These are phyloP conservation scores for Agonopterix heracliana DNA, from an alignment of 2,888 invertebrate species.

Conservation along the genomic window DNA sequence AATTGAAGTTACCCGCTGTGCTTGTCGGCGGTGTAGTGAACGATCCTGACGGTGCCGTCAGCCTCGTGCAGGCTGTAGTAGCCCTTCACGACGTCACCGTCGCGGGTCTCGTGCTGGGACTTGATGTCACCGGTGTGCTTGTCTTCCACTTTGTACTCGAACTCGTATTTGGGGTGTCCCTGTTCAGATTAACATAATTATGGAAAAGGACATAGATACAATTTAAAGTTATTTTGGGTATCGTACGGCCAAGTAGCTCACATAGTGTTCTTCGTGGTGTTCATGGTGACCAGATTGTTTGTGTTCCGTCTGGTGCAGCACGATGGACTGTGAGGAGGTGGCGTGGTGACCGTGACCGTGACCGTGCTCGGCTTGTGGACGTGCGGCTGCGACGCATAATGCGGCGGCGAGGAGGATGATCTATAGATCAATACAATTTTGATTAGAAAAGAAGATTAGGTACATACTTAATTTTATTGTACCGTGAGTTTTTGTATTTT, in stretches of 20 bases:
- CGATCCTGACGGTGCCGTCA: constrained; percentile 72
- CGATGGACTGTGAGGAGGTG: constrained; percentile 32
- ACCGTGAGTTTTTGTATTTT: background rate
- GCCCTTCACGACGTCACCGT: constrained; percentile 73
- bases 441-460: background rate
- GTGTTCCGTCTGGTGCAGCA: constrained; percentile 33
- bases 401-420: background rate
- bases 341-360: constrained; percentile 2
- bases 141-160: constrained; percentile 46
- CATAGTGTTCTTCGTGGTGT: background rate
- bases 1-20: constrained; percentile 60
- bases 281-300: background rate
- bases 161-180: constrained; percentile 38
- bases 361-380: constrained; percentile 1
- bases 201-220: background rate
- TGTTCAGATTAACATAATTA: constrained; percentile 12
- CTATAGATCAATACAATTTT: background rate
- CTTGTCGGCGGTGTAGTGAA: constrained; percentile 71
- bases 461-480: too few relatives aligned
- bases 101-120: constrained; percentile 67
- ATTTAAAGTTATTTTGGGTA: background rate
- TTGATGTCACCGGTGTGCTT: constrained; percentile 76
- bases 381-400: background rate
- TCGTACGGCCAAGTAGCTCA: background rate
- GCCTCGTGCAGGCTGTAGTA: constrained; percentile 76